These are phyloP conservation scores for Aurelia sp. DNA, from an alignment of 30 jellyfish, hydroid and myxozoan genomes.

Conservation along the genomic window DNA sequence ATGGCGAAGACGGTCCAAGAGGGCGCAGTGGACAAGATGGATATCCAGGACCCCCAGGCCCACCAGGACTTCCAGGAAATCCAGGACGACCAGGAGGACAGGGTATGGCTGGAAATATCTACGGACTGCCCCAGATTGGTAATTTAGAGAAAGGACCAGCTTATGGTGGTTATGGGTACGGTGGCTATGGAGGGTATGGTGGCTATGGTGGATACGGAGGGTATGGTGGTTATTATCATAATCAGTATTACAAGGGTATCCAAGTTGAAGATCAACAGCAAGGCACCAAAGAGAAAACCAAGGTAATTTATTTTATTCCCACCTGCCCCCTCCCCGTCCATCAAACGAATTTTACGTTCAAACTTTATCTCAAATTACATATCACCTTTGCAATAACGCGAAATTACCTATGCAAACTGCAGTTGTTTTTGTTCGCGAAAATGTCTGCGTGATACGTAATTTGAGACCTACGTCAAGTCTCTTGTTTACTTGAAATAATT, in stretches of 20 bases:
- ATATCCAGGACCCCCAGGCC: constrained; percentile 91
- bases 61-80: constrained; percentile 82
- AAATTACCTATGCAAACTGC: too few relatives aligned
- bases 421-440: too few relatives aligned
- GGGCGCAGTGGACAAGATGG: constrained; percentile 89
- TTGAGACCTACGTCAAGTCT: too few relatives aligned
- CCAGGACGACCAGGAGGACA: constrained; percentile 71
- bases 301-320: background rate
- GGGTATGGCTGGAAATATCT: constrained; percentile 12
- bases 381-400: too few relatives aligned
- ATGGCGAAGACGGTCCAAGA: constrained; percentile 69
- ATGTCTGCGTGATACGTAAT: too few relatives aligned
- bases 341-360: too few relatives aligned
- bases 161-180: constrained; percentile 65
- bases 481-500: too few relatives aligned
- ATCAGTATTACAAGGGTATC: constrained; percentile 47
- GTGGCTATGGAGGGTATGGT: constrained; percentile 8
- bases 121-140: constrained; percentile 38
- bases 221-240: constrained; percentile 40
- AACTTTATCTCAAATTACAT: too few relatives aligned
- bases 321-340: too few relatives aligned
- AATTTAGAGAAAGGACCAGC: constrained; percentile 73
- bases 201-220: constrained; percentile 60
- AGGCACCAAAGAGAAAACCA: constrained; percentile 12
- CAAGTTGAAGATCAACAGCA: constrained; percentile 17